phyloP scores from a whole-genome alignment of 2,113 vertebrate genomes.

The Nannobrachium achirus region DNA sequence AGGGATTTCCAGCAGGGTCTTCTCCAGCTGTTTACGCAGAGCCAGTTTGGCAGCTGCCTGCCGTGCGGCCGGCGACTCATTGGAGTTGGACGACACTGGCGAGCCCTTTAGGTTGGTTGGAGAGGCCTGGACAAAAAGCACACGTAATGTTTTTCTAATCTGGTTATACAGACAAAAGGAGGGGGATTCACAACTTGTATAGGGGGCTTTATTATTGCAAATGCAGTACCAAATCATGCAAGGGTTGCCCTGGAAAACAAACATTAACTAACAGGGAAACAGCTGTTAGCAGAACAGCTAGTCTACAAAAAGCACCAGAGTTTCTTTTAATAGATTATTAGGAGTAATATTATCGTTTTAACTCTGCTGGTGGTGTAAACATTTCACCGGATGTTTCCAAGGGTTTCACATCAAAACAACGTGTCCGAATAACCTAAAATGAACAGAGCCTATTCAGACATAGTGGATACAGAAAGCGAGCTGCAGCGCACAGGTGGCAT shows the following conservation, averaged over 20 bases:
- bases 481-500: too few species aligned
- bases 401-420: too few species aligned
- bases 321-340: neutral
- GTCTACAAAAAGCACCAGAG: too few species aligned
- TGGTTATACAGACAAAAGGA: neutral
- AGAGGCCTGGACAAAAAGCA: slow-evolving; percentile 79
- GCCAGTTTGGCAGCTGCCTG: slow-evolving; percentile 96
- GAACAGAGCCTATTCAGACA: too few species aligned
- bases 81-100: slow-evolving; percentile 73
- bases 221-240: too few species aligned
- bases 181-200: too few species aligned
- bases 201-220: too few species aligned
- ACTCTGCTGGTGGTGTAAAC: neutral
- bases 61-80: slow-evolving; percentile 90
- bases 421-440: too few species aligned
- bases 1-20: slow-evolving; percentile 95
- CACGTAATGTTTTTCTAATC: neutral
- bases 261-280: neutral
- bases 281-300: too few species aligned
- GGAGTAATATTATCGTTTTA: neutral
- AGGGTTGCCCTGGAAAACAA: neutral
- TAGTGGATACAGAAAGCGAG: too few species aligned
- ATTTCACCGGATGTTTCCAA: neutral
- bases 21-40: slow-evolving; percentile 95
- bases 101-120: slow-evolving; percentile 88